These are phyloP conservation scores for Boloria selene DNA, from an alignment of 2,888 invertebrate genomes.

Conservation along the genomic window DNA sequence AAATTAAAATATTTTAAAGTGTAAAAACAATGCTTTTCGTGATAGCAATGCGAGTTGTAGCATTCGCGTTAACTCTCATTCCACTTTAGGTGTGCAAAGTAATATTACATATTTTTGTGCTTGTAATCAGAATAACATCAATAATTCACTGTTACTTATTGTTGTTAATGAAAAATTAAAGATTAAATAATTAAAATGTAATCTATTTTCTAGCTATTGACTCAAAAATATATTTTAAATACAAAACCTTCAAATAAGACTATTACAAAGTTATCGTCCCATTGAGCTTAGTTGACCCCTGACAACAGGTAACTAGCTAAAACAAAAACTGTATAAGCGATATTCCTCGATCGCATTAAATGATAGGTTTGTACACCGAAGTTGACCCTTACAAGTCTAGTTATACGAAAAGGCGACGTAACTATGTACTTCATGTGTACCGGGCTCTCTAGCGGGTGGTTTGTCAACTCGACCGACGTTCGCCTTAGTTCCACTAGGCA, in stretches of 20 bases:
- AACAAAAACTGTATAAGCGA: constrained; percentile 16
- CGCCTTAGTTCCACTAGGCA: constrained; percentile 62
- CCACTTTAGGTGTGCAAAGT: neutral
- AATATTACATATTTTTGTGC: neutral
- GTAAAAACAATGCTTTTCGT: too few species aligned
- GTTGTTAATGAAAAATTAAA: neutral
- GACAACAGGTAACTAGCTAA: constrained; percentile 19
- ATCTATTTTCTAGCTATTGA: too few species aligned
- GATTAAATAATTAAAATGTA: too few species aligned
- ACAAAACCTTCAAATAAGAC: too few species aligned
- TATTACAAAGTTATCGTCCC: neutral
- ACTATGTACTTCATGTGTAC: constrained; percentile 45
- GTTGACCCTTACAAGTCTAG: constrained; percentile 20
- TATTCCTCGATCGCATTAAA: constrained; percentile 18
- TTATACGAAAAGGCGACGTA: constrained; percentile 18
- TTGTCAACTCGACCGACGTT: constrained; percentile 59
- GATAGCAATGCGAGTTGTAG: neutral
- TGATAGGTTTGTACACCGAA: constrained; percentile 21
- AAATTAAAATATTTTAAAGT: too few species aligned
- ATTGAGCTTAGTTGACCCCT: constrained; percentile 20
- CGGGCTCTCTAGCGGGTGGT: constrained; percentile 51
- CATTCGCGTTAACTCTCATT: neutral
- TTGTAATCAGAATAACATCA: neutral
- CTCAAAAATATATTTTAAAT: too few species aligned
- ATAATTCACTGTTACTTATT: neutral